Percentiles rank a stretch among this genome's conserved stretches.
Evolutionary conservation across 2,797 vertebrate genomes (phyloP).

Genomic region (Champsocephalus gunnari): DNA sequence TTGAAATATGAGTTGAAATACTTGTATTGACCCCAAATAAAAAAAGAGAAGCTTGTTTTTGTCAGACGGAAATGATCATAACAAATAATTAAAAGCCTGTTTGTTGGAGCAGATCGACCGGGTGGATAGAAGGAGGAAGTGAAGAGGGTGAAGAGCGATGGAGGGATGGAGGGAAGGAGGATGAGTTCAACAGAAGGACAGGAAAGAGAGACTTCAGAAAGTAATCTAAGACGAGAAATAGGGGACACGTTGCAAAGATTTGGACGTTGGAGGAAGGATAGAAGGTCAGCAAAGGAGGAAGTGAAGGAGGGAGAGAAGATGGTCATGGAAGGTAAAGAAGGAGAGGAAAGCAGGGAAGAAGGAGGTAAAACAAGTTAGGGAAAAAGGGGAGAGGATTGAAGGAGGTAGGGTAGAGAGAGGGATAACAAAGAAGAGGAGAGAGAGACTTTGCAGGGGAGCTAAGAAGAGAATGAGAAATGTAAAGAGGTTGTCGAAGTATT

Average conservation of each 20-base stretch:
- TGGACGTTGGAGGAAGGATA: neutral
- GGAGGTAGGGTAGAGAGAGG: conserved; percentile 11
- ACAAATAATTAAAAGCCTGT: too few species aligned
- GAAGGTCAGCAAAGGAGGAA: neutral
- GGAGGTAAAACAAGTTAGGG: too few species aligned
- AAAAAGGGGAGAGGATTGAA: neutral
- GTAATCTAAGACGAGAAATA: neutral
- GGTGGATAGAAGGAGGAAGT: conserved; percentile 6
- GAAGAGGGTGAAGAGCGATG: conserved; percentile 15
- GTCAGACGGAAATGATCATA: too few species aligned
- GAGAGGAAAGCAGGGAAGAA: too few species aligned
- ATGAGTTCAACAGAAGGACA: conserved; percentile 12
- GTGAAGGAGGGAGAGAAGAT: neutral
- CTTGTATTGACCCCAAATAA: too few species aligned
- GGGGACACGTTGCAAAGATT: conserved; percentile 17
- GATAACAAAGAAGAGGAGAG: conserved; percentile 14
- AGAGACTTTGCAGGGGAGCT: neutral
- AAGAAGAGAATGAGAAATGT: neutral
- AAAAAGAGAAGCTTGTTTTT: too few species aligned
- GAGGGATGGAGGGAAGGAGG: conserved; percentile 7
- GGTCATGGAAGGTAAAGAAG: too few species aligned
- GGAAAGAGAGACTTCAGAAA: conserved; percentile 14
- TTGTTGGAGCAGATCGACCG: conserved; percentile 22
- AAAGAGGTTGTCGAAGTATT: conserved; percentile 22
- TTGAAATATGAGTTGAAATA: too few species aligned